Conservation (phyloP, 2,797 vertebrate species). For the Thaleichthys pacificus region DNA sequence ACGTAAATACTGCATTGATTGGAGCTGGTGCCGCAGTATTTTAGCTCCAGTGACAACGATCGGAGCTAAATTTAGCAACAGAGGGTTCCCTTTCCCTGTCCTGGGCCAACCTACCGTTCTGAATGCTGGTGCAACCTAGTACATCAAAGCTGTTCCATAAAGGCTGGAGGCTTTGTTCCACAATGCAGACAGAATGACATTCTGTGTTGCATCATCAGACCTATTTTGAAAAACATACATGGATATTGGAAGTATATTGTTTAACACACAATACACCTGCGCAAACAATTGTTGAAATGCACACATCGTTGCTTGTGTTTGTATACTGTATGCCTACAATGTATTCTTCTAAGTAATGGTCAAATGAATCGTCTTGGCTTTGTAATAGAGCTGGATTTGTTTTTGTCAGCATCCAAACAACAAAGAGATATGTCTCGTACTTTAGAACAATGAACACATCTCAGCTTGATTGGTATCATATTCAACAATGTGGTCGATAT, state of each 20-base stretch:
- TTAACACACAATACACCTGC: neutral
- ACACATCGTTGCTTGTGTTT: too few relatives aligned
- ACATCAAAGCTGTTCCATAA: slow-evolving; percentile 37
- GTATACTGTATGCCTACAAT: too few relatives aligned
- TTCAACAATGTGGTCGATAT: too few relatives aligned
- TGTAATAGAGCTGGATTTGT: too few relatives aligned
- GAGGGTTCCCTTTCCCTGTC: slow-evolving; percentile 71
- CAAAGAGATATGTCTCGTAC: too few relatives aligned
- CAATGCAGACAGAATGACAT: slow-evolving; percentile 4
- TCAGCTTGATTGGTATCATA: too few relatives aligned
- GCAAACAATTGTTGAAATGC: neutral
- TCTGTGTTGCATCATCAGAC: neutral
- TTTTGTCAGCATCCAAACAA: too few relatives aligned
- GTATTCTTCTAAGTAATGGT: too few relatives aligned
- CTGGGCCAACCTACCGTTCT: slow-evolving; percentile 52
- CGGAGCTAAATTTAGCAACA: slow-evolving; percentile 71
- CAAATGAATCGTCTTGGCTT: too few relatives aligned
- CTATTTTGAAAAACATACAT: neutral
- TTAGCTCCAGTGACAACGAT: slow-evolving; percentile 36
- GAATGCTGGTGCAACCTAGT: slow-evolving; percentile 64
- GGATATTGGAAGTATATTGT: neutral
- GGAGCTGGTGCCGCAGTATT: slow-evolving; percentile 64
- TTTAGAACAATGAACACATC: too few relatives aligned
- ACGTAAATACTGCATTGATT: slow-evolving; percentile 65
- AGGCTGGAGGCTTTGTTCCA: neutral